Evolutionary conservation across 2,888 invertebrate genomes (phyloP).

Genomic region (Trachelus iudaicus): DNA sequence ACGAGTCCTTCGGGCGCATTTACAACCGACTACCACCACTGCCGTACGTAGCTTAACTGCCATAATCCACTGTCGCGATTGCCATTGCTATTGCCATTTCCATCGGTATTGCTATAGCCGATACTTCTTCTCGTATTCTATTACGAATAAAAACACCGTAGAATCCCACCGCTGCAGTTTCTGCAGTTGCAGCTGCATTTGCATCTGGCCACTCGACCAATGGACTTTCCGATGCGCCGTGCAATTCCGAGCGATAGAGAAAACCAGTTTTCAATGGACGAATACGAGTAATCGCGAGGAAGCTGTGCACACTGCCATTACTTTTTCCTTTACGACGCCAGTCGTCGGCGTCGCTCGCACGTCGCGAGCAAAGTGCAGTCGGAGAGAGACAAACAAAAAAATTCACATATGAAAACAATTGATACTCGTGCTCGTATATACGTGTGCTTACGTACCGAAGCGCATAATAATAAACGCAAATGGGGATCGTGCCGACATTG

Average conservation of each 20-base stretch:
- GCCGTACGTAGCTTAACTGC: neutral
- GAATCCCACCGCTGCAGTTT: neutral
- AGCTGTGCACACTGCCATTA: neutral
- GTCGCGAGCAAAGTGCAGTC: neutral
- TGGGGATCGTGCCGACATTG: neutral
- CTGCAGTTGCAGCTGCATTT: neutral
- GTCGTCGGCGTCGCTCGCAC: neutral
- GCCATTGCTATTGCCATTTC: neutral
- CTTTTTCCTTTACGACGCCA: neutral
- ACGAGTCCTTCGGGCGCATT: constrained; percentile 25
- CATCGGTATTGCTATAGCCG: neutral
- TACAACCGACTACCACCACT: constrained; percentile 26
- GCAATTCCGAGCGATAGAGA: neutral
- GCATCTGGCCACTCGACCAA: neutral
- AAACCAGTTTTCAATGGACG: neutral
- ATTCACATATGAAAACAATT: neutral
- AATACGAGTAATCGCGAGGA: neutral
- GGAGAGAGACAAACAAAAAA: neutral
- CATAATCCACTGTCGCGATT: neutral
- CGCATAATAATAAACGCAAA: neutral
- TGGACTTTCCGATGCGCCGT: neutral
- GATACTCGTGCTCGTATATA: neutral
- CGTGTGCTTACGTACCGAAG: neutral
- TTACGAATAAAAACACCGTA: neutral
- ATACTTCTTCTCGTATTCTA: neutral